Evolutionary conservation across 1,140 invertebrate genomes (phyloP).

Genomic region (Trachymyrmex septentrionalis): DNA sequence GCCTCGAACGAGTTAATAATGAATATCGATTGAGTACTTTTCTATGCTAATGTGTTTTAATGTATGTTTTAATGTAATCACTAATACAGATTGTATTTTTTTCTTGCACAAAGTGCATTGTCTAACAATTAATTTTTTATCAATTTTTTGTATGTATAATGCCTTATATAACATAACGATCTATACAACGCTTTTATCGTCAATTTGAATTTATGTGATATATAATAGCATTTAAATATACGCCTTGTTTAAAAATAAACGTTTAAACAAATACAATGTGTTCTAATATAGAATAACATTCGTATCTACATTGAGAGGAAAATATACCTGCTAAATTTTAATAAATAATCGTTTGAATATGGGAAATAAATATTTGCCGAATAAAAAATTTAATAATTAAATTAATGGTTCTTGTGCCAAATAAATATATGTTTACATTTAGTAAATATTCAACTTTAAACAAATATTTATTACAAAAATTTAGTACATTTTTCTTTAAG

Average conservation of each 20-base stretch:
- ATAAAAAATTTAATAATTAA: no score
- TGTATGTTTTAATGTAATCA: neutral
- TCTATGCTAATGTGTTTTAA: neutral
- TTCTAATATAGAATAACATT: neutral
- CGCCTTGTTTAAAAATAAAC: neutral
- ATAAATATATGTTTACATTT: no score
- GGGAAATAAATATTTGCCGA: no score
- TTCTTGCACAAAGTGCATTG: neutral
- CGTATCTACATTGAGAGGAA: no score
- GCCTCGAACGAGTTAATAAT: neutral
- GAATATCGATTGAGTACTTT: slow-evolving; percentile 24
- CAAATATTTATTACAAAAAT: no score
- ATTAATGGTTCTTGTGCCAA: no score
- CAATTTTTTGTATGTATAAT: slow-evolving; percentile 17
- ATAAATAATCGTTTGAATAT: no score
- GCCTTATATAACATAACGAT: slow-evolving; percentile 17
- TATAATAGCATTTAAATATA: slow-evolving; percentile 7
- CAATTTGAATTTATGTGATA: neutral
- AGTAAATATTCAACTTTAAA: no score
- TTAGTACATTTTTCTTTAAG: no score
- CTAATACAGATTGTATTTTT: slow-evolving; percentile 6
- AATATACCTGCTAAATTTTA: no score
- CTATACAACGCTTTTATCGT: slow-evolving; percentile 3
- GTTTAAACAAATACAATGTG: neutral
- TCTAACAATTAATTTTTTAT: slow-evolving; percentile 26